A percentile compares a stretch with the other conserved stretches of the same genome.
phyloP scores from a whole-genome alignment of 2,888 invertebrate genomes.

The Elysia crispata region DNA sequence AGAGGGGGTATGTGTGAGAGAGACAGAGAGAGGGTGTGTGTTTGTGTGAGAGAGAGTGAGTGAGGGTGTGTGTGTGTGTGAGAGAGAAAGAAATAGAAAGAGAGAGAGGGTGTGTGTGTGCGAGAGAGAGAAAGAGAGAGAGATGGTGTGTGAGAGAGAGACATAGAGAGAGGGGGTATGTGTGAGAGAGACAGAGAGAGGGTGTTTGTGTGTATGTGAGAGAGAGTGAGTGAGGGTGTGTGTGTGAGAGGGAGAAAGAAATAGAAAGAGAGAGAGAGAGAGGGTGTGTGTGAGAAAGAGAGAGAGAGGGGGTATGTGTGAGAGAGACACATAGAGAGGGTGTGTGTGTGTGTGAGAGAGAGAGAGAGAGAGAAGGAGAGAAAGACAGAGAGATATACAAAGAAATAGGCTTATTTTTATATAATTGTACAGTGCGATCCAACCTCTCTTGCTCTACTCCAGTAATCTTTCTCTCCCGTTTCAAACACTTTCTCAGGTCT shows the following conservation, averaged over 20 bases:
- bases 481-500: constrained; percentile 18
- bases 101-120: too few species aligned
- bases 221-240: not conserved
- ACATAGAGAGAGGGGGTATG: not conserved
- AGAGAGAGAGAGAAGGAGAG: too few species aligned
- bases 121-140: not conserved
- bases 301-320: too few species aligned
- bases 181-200: not conserved
- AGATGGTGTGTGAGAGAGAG: not conserved
- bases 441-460: not conserved
- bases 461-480: constrained; percentile 5
- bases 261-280: not conserved
- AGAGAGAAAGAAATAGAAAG: not conserved
- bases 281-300: too few species aligned
- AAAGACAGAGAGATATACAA: too few species aligned
- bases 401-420: too few species aligned
- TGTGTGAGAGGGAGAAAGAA: not conserved
- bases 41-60: not conserved
- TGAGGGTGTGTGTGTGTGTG: not conserved
- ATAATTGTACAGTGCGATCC: too few species aligned
- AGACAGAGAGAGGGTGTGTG: constrained; percentile 17
- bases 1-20: not conserved
- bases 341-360: too few species aligned
- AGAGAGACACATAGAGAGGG: too few species aligned
- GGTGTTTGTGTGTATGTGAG: not conserved